Evolutionary conservation across 2,888 invertebrate genomes (phyloP), one percentile per base, ranked within the genome.

Genomic region (Trissonchulus latispiculum): DNA sequence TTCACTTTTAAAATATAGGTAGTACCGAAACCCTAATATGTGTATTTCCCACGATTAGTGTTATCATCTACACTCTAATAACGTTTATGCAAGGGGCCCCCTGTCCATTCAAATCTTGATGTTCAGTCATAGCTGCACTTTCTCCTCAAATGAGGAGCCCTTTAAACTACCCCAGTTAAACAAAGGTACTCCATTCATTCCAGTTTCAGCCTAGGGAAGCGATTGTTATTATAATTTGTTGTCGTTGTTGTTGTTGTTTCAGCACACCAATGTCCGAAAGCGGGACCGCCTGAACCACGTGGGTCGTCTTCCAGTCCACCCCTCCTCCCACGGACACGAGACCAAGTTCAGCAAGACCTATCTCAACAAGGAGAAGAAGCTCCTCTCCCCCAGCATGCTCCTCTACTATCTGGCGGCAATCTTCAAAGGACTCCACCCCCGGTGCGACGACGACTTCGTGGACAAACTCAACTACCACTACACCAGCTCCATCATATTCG

Each of bases 191-290:
- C n/a, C n/a, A n/a, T n/a, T n/a, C n/a, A n/a, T n/a, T n/a, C n/a
- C n/a, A n/a, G n/a, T n/a, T n/a, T n/a, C n/a, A n/a, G n/a, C n/a
- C n/a, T n/a, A n/a, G n/a, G n/a, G n/a, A n/a, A n/a, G n/a, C n/a
- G 48, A 48, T 23, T 48, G 48, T 23, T 23, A 15, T 48, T 48
- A 48, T 48, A 23, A 3, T 3, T 64, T 28, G 3, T n/a, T 18
- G 8, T 35, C 8, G 3, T 68, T 68, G 28, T 70, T 70, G 32
- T 70, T 62, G 36, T 68, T 61, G 68, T 77, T 80, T 76, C 77
- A 81, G 81, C 81, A 81, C 76, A 80, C 81, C 70, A 81, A 81
- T 76, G 77, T 81, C 76, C 81, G 80, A 78, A 81, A 81, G 81
- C 80, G 80, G 80, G 81, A 81, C 76, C 78, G 81, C 75, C 77